These are phyloP conservation scores for Peromyscus polionotus DNA, from an alignment of 2,113 vertebrate genomes.

Conservation along the genomic window DNA sequence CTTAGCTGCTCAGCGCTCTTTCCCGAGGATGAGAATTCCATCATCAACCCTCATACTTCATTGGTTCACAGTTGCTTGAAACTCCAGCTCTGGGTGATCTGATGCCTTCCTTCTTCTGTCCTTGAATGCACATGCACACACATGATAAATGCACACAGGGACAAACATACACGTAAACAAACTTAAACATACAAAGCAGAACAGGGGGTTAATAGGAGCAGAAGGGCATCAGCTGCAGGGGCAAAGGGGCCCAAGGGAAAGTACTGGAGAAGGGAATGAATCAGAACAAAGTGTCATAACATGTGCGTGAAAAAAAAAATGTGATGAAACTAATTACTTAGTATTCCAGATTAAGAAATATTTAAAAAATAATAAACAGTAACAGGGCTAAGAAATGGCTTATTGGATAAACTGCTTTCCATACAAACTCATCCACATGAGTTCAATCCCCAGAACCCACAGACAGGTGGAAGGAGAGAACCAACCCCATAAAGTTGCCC, in stretches of 20 bases:
- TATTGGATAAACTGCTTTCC: background rate
- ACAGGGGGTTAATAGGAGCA: no score
- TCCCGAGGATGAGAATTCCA: background rate
- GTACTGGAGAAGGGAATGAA: background rate
- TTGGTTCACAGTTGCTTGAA: background rate
- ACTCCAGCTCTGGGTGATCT: background rate
- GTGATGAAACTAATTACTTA: background rate
- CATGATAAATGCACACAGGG: no score
- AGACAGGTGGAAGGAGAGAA: background rate
- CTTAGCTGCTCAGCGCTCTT: background rate
- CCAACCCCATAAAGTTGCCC: background rate
- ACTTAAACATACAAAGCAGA: background rate
- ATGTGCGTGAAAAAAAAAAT: background rate
- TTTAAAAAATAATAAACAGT: background rate
- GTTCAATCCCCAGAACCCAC: background rate
- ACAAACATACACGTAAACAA: background rate
- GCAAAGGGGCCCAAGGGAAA: no score
- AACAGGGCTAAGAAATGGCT: background rate
- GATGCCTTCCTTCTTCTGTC: background rate
- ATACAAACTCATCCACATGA: background rate
- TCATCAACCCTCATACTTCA: no score
- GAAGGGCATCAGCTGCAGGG: background rate
- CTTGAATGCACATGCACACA: background rate
- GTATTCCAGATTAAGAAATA: background rate
- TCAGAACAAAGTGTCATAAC: no score